These are phyloP conservation scores for Pterobdella sp. DNA, from an alignment of 2,888 invertebrate species.

Conservation along the genomic window DNA sequence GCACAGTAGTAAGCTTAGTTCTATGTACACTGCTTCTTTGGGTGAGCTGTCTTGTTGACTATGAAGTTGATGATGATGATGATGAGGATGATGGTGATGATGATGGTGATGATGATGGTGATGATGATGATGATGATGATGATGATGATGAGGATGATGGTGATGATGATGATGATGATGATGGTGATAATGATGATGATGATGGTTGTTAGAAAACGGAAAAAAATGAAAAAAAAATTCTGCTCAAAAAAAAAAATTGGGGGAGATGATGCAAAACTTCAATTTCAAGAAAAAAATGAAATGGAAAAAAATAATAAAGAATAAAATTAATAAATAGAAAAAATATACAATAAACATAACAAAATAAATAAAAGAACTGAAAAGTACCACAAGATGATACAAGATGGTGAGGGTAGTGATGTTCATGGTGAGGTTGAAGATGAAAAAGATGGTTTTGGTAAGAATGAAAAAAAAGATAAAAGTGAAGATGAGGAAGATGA, in stretches of 20 bases:
- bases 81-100: slow-evolving; percentile 24
- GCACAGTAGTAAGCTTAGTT: neutral
- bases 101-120: slow-evolving; percentile 23
- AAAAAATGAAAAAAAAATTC: neutral
- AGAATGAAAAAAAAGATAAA: neutral
- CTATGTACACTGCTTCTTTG: neutral
- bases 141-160: slow-evolving; percentile 14
- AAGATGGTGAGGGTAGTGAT: no score
- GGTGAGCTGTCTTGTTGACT: neutral
- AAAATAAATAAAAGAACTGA: neutral
- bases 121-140: slow-evolving; percentile 18
- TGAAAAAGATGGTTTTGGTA: neutral
- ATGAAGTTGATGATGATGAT: slow-evolving; percentile 17
- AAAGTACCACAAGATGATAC: neutral
- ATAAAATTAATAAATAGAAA: neutral
- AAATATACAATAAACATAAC: neutral
- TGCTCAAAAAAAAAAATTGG: neutral
- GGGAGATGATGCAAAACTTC: neutral
- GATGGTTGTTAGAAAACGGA: neutral
- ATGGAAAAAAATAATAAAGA: neutral
- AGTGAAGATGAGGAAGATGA: slow-evolving; percentile 1
- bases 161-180: slow-evolving; percentile 16
- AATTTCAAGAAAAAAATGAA: neutral
- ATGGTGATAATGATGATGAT: slow-evolving; percentile 12
- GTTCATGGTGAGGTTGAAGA: no score